Conservation (phyloP, 1,140 invertebrate species). For the Akabosia matsudoensis region DNA sequence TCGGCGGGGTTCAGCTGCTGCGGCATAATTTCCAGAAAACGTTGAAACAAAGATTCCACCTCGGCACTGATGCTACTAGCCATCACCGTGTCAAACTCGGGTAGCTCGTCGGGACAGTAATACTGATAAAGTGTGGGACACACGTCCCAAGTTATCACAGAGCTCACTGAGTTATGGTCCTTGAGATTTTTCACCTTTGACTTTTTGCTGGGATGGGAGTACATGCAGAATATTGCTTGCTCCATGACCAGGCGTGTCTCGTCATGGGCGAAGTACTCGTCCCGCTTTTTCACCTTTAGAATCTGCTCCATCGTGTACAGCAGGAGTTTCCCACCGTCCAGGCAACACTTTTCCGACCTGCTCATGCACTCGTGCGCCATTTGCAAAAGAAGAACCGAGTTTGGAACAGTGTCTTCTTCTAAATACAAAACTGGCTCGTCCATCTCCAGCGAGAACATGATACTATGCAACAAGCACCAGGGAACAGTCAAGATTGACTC, state of each 20-base stretch:
- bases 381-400: constrained; percentile 74
- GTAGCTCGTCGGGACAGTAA: constrained; percentile 72
- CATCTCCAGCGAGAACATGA: constrained; percentile 37
- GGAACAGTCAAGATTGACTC: constrained; percentile 23
- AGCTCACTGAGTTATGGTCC: constrained; percentile 71
- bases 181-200: constrained; percentile 64
- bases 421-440: constrained; percentile 39
- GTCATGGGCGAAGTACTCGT: constrained; percentile 40
- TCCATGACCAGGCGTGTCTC: constrained; percentile 68
- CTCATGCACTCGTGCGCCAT: constrained; percentile 69
- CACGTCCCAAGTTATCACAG: constrained; percentile 72
- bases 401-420: constrained; percentile 62
- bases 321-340: constrained; percentile 70
- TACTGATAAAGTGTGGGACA: constrained; percentile 77
- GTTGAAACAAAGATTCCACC: constrained; percentile 70
- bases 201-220: constrained; percentile 76
- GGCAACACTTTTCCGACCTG: constrained; percentile 67
- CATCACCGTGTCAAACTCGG: constrained; percentile 77
- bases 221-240: constrained; percentile 85
- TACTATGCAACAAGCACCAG: constrained; percentile 42
- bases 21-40: constrained; percentile 71
- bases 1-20: constrained; percentile 59
- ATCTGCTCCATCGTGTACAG: constrained; percentile 71
- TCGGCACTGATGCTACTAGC: constrained; percentile 71
- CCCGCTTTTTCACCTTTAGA: constrained; percentile 58